Conservation (phyloP, 2,888 invertebrate genomes). For the Zootermopsis nevadensis region DNA sequence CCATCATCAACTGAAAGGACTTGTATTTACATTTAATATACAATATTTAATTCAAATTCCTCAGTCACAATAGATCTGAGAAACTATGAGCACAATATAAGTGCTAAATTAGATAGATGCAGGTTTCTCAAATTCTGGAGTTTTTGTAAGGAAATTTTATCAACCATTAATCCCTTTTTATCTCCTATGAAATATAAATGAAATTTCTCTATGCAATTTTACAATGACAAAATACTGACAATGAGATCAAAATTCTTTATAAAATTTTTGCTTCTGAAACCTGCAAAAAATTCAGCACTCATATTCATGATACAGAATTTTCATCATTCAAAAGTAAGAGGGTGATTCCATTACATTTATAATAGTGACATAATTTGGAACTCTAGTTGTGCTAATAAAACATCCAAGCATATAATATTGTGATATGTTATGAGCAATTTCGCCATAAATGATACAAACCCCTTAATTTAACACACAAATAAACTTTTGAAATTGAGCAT, state of each 20-base stretch:
- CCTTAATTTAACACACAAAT: neutral
- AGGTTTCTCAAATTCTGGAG: neutral
- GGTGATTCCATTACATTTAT: too few relatives aligned
- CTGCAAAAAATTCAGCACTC: neutral
- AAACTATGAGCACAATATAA: neutral
- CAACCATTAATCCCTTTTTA: neutral
- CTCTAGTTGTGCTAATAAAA: too few relatives aligned
- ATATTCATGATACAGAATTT: neutral
- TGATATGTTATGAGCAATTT: neutral
- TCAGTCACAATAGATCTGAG: neutral
- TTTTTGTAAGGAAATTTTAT: neutral
- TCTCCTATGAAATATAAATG: neutral
- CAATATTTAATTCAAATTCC: neutral
- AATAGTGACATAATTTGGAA: too few relatives aligned
- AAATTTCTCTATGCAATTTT: neutral
- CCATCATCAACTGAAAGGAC: neutral
- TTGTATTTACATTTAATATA: constrained; percentile 7
- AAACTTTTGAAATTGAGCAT: neutral
- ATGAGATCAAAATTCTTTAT: neutral
- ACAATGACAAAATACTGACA: neutral
- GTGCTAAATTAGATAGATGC: neutral
- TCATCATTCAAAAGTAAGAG: neutral
- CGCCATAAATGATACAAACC: neutral
- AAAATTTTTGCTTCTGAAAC: neutral
- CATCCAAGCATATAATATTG: neutral